These are phyloP conservation scores for Origma solitaria DNA, from an alignment of 2,113 vertebrate genomes.

Conservation along the genomic window DNA sequence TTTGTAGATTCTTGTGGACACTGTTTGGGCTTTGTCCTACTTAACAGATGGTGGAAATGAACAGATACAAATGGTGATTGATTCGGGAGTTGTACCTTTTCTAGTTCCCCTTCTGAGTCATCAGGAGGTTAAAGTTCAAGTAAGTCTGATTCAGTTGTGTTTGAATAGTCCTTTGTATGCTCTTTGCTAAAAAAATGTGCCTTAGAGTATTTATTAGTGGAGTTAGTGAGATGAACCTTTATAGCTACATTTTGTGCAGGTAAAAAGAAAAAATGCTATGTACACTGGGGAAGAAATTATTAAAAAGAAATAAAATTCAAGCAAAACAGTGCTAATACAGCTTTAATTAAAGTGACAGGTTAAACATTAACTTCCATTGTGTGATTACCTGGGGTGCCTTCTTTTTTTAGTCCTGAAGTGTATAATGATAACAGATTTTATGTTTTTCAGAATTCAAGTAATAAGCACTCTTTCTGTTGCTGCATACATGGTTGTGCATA, in stretches of 20 bases:
- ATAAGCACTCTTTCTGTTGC: neutral
- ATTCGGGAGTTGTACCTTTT: constrained; percentile 96
- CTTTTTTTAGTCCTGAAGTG: neutral
- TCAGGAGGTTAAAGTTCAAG: constrained; percentile 99
- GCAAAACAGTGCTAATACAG: neutral
- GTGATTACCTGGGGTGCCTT: neutral
- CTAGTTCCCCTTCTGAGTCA: constrained; percentile 97
- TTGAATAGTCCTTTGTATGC: neutral
- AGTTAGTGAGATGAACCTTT: neutral
- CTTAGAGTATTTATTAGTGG: neutral
- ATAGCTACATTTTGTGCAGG: neutral
- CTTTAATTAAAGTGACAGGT: neutral
- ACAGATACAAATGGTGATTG: constrained; percentile 99
- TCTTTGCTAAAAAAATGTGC: neutral
- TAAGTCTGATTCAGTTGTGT: constrained; percentile 60
- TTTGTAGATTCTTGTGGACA: constrained; percentile 94
- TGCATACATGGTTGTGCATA: neutral
- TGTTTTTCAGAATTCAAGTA: neutral
- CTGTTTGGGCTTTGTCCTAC: constrained; percentile 99
- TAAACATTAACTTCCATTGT: neutral
- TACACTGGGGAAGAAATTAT: neutral
- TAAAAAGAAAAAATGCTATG: neutral
- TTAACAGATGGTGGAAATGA: constrained; percentile 98
- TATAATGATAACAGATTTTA: neutral
- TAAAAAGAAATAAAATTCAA: neutral